Conservation (phyloP, 2,888 invertebrate genomes). For the Gymnocheta viridis region DNA sequence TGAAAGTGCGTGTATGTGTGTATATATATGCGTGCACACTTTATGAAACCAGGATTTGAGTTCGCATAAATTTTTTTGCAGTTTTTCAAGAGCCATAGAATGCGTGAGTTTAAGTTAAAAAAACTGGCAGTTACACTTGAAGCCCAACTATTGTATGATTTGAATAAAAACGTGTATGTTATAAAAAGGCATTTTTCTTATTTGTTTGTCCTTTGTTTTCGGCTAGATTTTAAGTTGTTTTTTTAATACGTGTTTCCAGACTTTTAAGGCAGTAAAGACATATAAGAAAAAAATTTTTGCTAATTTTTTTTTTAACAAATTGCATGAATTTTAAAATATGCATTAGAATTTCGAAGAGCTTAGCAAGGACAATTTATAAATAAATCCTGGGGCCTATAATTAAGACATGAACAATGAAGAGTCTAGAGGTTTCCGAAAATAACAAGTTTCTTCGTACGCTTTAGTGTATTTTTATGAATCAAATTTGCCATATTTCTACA, state of each 20-base stretch:
- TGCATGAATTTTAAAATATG: background rate
- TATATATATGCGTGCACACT: background rate
- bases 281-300: slow-evolving; percentile 40
- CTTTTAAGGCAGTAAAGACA: slow-evolving; percentile 39
- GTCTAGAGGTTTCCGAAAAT: too few relatives aligned
- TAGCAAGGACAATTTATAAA: background rate
- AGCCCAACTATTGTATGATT: slow-evolving; percentile 60
- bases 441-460: too few relatives aligned
- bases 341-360: background rate
- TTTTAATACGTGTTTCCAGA: slow-evolving; percentile 29
- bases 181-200: background rate
- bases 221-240: background rate
- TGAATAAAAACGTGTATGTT: slow-evolving; percentile 68
- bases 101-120: slow-evolving; percentile 58
- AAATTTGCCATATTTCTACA: too few relatives aligned
- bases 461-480: too few relatives aligned
- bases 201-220: slow-evolving; percentile 9
- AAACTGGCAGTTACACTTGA: background rate
- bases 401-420: too few relatives aligned
- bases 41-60: slow-evolving; percentile 35
- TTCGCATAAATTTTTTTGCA: background rate
- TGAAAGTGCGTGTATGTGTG: background rate
- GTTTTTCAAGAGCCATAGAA: slow-evolving; percentile 10
- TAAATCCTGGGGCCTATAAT: background rate
- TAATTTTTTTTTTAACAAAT: background rate